Percentiles rank a stretch among this genome's conserved stretches.
phyloP scores from a whole-genome alignment of 2,113 vertebrate genomes.

The Taurulus bubalis region DNA sequence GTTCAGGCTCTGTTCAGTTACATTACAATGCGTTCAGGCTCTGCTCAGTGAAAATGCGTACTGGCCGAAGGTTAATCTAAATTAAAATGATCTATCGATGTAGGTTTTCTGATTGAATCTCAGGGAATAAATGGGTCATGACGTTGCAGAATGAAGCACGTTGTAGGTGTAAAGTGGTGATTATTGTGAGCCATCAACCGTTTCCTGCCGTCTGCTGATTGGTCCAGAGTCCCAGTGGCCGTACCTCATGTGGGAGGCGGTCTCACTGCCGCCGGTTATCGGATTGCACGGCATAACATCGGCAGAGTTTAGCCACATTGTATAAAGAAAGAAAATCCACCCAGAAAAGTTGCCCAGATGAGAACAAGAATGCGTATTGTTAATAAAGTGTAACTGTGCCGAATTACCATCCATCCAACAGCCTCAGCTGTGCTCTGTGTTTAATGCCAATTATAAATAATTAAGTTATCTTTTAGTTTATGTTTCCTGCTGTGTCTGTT shows the following conservation, averaged over 20 bases:
- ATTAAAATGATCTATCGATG: not conserved
- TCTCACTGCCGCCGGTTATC: not conserved
- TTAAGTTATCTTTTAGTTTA: too few species aligned
- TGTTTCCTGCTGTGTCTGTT: not conserved
- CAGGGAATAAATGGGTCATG: not conserved
- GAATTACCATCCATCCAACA: too few species aligned
- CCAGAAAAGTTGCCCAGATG: too few species aligned
- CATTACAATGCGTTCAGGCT: not conserved
- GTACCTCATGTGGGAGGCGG: not conserved
- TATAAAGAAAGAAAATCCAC: too few species aligned
- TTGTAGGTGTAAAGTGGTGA: not conserved
- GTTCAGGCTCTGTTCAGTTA: not conserved
- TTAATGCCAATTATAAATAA: too few species aligned
- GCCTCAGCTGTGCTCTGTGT: too few species aligned
- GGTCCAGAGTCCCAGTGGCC: not conserved
- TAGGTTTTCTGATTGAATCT: not conserved
- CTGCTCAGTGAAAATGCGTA: too few species aligned
- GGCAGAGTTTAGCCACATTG: not conserved
- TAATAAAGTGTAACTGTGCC: too few species aligned
- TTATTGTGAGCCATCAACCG: not conserved
- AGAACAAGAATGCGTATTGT: not conserved
- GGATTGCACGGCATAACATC: not conserved
- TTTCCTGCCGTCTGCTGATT: slow-evolving; percentile 1
- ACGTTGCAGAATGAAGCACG: not conserved
- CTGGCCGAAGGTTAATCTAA: too few species aligned